Conservation (phyloP, 2,113 vertebrate genomes). For the Ophiodon elongatus region DNA sequence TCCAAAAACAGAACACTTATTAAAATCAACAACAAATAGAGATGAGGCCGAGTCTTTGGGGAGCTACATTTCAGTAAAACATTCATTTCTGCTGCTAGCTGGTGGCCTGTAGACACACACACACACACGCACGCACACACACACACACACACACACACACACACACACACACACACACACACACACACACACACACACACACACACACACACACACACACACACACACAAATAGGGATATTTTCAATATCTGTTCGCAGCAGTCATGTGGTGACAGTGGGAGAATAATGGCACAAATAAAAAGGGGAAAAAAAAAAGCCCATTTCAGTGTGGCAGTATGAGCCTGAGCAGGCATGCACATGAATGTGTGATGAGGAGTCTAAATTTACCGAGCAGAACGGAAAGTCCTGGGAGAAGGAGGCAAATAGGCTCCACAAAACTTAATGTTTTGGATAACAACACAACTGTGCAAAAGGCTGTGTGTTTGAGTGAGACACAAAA, state of each 20-base stretch:
- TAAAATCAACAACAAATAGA: background rate
- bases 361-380: constrained; percentile 40
- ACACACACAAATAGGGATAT: background rate
- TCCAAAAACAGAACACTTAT: background rate
- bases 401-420: constrained; percentile 38
- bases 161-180: background rate
- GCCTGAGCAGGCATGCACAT: constrained; percentile 22
- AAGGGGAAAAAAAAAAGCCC: constrained; percentile 24
- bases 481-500: background rate
- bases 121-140: too few species aligned
- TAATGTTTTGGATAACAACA: constrained; percentile 55
- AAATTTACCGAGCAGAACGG: constrained; percentile 58
- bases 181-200: background rate
- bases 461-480: background rate
- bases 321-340: constrained; percentile 15
- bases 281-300: constrained; percentile 46
- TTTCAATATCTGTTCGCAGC: constrained; percentile 42
- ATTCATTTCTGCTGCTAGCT: background rate
- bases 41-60: background rate
- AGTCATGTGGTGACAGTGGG: constrained; percentile 34
- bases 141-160: background rate
- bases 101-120: too few species aligned
- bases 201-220: background rate
- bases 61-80: background rate
- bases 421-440: constrained; percentile 37